Conservation (phyloP, 2,888 invertebrate species). For the Leucoptera coffeella region DNA sequence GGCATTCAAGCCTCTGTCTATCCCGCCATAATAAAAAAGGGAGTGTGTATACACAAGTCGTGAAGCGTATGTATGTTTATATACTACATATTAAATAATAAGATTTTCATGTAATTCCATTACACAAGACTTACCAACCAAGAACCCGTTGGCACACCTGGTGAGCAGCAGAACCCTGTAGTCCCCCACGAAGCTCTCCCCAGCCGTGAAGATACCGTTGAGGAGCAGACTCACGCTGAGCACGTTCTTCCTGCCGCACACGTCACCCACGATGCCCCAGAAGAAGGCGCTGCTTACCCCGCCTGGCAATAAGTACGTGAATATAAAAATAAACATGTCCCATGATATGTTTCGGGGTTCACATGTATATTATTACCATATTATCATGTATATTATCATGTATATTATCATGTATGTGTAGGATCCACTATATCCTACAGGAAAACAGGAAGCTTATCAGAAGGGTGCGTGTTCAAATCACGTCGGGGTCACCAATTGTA, state of each 20-base stretch:
- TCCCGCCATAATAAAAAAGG: no score
- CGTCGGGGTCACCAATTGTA: constrained; percentile 82
- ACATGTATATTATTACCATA: background rate
- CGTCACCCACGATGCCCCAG: constrained; percentile 69
- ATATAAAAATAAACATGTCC: background rate
- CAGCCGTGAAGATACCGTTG: constrained; percentile 44
- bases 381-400: no score
- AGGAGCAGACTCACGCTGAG: constrained; percentile 45
- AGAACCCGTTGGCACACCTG: constrained; percentile 58
- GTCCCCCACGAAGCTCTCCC: constrained; percentile 36
- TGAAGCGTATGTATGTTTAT: no score
- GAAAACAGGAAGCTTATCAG: no score
- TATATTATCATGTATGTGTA: no score
- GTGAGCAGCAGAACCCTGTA: constrained; percentile 38
- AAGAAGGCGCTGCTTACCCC: constrained; percentile 64
- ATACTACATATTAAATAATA: no score
- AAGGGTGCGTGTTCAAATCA: constrained; percentile 87
- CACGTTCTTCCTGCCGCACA: constrained; percentile 56
- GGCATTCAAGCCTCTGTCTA: no score
- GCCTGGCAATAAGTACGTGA: constrained; percentile 21
- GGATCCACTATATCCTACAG: no score
- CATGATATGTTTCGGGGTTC: no score
- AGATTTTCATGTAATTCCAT: no score
- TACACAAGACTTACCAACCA: constrained; percentile 24
- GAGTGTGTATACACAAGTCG: no score